Evolutionary conservation across 2,797 vertebrate genomes (phyloP), one percentile per base, ranked within the genome.

Genomic region (Margarornis squamiger): DNA sequence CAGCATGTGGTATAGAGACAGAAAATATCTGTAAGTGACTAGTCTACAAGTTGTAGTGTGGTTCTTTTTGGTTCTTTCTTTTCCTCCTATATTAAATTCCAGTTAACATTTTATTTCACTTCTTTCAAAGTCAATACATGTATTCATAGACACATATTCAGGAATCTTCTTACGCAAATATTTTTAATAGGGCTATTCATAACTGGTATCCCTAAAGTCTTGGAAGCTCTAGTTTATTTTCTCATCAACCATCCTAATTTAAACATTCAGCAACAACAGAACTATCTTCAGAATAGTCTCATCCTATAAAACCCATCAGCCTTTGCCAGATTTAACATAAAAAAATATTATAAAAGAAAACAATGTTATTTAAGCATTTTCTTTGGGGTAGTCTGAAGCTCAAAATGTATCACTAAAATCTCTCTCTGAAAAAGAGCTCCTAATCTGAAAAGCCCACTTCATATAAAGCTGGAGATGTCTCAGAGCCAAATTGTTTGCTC

Each of bases 151-250:
- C 12, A 32, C 55, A 62, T 49, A 71, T 57, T 79, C 71, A 76
- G 20, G 32, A 93, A 26, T 88, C 24, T 8, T 77, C 38, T 62
- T 51, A 68, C 13, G 43, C 57, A 92, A 95, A 67, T 58, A 61
- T 68, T 93, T 95, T 95, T 80, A 71, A 43, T 48, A 68, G 29
- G 9, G 30, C 54, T 87, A 76, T 55, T 85, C 21, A 34, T 76
- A 90, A 88, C 10, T 39, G 9, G 15, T 58, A 27, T 32, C 57
- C 30, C 39, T 66, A 57, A 85, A 88, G 39, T 85, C 91, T 58
- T 61, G 24, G 32, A 73, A 66, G 18, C 23, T 84, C 70, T 90
- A 23, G 36, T 70, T 94, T 90, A 79, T 94, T 94, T 95, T 81
- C 48, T 76, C 52, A 84, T 70, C 10, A 66, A 19, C 26, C 27